Evolutionary conservation across 2,888 invertebrate species (phyloP).

Genomic region (Drosophila mimica): DNA sequence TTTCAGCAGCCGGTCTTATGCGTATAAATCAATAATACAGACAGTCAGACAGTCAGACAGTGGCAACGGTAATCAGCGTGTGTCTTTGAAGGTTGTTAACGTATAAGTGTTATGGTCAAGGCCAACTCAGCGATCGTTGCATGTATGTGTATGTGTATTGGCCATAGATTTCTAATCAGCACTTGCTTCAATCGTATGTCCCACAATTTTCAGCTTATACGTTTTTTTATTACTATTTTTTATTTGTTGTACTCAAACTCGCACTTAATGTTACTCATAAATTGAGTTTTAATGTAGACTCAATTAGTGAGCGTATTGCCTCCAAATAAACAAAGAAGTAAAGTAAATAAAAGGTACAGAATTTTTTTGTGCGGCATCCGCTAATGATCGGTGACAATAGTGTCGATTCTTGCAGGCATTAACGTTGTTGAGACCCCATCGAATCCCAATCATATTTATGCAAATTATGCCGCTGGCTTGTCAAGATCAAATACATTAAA

Average conservation of each 20-base stretch:
- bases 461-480: slow-evolving; percentile 65
- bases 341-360: slow-evolving; percentile 32
- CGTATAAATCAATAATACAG: slow-evolving; percentile 72
- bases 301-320: slow-evolving; percentile 39
- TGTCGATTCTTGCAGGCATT: slow-evolving; percentile 54
- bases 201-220: slow-evolving; percentile 14
- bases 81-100: slow-evolving; percentile 73
- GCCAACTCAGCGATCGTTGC: slow-evolving; percentile 46
- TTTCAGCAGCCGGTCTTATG: slow-evolving; percentile 64
- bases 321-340: slow-evolving; percentile 33
- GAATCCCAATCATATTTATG: slow-evolving; percentile 64
- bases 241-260: slow-evolving; percentile 9
- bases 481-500: slow-evolving; percentile 77
- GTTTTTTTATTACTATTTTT: slow-evolving; percentile 6
- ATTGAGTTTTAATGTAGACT: slow-evolving; percentile 74
- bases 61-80: slow-evolving; percentile 70
- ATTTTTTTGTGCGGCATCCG: slow-evolving; percentile 32
- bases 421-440: slow-evolving; percentile 19
- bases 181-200: slow-evolving; percentile 36
- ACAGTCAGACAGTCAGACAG: slow-evolving; percentile 35
- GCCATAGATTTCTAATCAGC: slow-evolving; percentile 70
- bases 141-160: slow-evolving; percentile 17
- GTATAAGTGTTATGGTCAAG: slow-evolving; percentile 80
- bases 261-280: slow-evolving; percentile 52
- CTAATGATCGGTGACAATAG: slow-evolving; percentile 41